A percentile compares a stretch with the other conserved stretches of the same genome.
These are phyloP conservation scores for Thalassarche chlororhynchos DNA, from an alignment of 2,113 vertebrate species.

Conservation along the genomic window DNA sequence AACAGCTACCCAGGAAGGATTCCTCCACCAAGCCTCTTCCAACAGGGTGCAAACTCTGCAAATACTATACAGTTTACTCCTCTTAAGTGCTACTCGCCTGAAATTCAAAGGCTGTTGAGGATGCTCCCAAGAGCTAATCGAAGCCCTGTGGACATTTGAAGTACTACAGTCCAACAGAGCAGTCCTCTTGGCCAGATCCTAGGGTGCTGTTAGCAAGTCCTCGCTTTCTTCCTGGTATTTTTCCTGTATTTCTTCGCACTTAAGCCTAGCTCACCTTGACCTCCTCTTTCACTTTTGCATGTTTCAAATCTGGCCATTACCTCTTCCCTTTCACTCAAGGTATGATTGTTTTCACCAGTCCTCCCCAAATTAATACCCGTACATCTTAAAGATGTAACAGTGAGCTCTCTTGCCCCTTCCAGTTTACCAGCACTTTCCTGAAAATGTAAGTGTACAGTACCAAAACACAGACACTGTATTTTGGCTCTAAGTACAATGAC, in stretches of 20 bases:
- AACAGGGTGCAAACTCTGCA: not conserved
- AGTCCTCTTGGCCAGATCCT: not conserved
- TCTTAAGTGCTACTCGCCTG: not conserved
- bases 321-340: not conserved
- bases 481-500: not conserved
- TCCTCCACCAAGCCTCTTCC: not conserved
- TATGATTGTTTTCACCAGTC: not conserved
- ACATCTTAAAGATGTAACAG: not conserved
- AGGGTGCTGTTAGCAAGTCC: not conserved
- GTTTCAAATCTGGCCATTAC: not conserved
- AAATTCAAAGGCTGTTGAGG: not conserved
- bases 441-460: not conserved
- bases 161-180: not conserved
- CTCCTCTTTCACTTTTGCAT: not conserved
- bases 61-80: not conserved
- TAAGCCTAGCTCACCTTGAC: not conserved
- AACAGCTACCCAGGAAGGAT: not conserved
- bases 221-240: not conserved
- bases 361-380: not conserved
- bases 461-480: not conserved
- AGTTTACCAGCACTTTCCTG: not conserved
- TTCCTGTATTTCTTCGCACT: not conserved
- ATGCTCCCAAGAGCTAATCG: not conserved
- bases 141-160: not conserved
- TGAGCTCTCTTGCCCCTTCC: not conserved